These are phyloP conservation scores for Drosophila limbata DNA, from an alignment of 2,888 invertebrate genomes.

Conservation along the genomic window DNA sequence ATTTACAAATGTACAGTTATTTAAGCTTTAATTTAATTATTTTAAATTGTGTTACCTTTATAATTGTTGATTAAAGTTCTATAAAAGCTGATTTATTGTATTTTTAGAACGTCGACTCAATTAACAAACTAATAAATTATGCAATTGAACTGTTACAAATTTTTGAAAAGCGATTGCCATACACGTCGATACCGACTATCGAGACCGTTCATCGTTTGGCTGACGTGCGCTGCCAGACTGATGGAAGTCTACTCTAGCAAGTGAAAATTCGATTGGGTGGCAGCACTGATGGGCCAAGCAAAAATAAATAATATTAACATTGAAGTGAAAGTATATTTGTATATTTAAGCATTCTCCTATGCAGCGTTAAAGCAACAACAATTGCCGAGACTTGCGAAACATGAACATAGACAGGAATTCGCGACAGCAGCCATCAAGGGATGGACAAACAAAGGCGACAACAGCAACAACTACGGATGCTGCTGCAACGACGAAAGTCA, in stretches of 20 bases:
- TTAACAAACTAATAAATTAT: no score
- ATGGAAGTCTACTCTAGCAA: neutral
- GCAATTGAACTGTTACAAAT: no score
- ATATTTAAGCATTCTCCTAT: constrained; percentile 46
- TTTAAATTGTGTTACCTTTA: no score
- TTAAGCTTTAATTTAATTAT: no score
- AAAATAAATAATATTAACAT: constrained; percentile 60
- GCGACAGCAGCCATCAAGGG: constrained; percentile 10
- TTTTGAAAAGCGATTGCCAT: no score
- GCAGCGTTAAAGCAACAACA: constrained; percentile 37
- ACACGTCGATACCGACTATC: no score
- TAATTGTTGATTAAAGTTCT: no score
- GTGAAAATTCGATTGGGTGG: constrained; percentile 23
- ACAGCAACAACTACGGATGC: constrained; percentile 6
- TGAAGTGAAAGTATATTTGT: constrained; percentile 51
- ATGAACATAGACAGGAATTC: constrained; percentile 42
- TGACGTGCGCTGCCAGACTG: no score
- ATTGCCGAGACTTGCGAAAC: constrained; percentile 18
- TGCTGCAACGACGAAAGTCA: constrained; percentile 14
- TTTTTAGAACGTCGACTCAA: no score
- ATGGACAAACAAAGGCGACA: constrained; percentile 21
- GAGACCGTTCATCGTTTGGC: no score
- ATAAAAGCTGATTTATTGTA: no score
- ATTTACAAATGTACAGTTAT: no score
- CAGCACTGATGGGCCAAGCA: constrained; percentile 39